A percentile compares a stretch with the other conserved stretches of the same genome.
These are phyloP conservation scores for Xiphophorus birchmanni DNA, from an alignment of 2,797 vertebrate genomes.

Conservation along the genomic window DNA sequence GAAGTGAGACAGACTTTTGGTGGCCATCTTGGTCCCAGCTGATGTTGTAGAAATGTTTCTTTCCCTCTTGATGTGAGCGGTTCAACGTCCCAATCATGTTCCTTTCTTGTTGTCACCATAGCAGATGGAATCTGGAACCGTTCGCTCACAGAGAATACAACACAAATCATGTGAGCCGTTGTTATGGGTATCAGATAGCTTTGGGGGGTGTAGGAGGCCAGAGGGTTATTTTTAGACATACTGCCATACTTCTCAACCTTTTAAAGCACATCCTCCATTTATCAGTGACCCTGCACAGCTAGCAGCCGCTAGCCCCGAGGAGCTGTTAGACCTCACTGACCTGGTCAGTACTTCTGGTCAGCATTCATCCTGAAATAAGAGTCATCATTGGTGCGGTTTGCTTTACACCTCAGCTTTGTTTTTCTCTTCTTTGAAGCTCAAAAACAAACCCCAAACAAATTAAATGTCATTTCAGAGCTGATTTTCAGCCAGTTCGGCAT, in stretches of 20 bases:
- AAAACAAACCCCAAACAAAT: neutral
- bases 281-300: slow-evolving; percentile 48
- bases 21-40: neutral
- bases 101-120: slow-evolving; percentile 22
- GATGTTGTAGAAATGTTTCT: slow-evolving; percentile 25
- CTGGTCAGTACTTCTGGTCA: slow-evolving; percentile 56
- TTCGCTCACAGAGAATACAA: slow-evolving; percentile 53
- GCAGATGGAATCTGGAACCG: slow-evolving; percentile 56
- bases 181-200: slow-evolving; percentile 79
- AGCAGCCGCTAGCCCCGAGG: slow-evolving; percentile 15
- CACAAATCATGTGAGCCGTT: slow-evolving; percentile 67
- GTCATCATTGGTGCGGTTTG: neutral
- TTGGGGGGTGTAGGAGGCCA: slow-evolving; percentile 49
- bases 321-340: slow-evolving; percentile 55
- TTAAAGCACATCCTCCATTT: slow-evolving; percentile 65
- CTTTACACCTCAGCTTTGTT: neutral
- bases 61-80: slow-evolving; percentile 14
- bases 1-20: slow-evolving; percentile 5
- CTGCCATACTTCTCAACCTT: slow-evolving; percentile 70
- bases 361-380: slow-evolving; percentile 36
- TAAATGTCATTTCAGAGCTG: neutral
- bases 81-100: slow-evolving; percentile 15
- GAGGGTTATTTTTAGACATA: slow-evolving; percentile 75
- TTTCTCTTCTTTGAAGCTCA: neutral
- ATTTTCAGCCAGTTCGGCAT: neutral